Evolutionary conservation across 2,113 vertebrate genomes (phyloP).

Genomic region (Platycercus adscitus): DNA sequence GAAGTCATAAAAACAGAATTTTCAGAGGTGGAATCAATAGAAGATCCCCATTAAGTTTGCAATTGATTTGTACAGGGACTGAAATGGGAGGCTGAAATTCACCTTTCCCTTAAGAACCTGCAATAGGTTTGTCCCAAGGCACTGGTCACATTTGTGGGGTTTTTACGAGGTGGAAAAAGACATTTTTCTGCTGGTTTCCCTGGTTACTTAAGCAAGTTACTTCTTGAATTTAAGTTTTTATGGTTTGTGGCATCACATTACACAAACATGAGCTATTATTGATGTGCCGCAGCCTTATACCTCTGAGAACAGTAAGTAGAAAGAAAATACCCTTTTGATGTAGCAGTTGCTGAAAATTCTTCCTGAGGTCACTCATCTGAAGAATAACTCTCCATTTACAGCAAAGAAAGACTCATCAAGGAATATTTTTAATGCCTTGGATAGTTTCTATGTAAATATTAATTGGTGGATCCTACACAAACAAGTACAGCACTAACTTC

Average conservation of each 20-base stretch:
- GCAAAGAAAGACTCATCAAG: background rate
- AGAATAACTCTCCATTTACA: slow-evolving; percentile 12
- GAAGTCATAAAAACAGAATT: background rate
- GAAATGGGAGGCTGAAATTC: background rate
- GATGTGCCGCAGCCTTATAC: background rate
- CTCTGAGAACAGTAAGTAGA: background rate
- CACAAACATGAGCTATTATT: background rate
- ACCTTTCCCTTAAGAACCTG: background rate
- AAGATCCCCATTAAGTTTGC: background rate
- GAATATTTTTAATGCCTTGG: background rate
- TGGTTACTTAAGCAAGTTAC: background rate
- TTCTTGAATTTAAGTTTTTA: background rate
- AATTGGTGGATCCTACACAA: background rate
- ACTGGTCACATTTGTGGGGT: background rate
- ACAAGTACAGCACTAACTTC: background rate
- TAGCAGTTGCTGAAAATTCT: slow-evolving; percentile 59
- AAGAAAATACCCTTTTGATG: slow-evolving; percentile 47
- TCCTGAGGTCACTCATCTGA: slow-evolving; percentile 27
- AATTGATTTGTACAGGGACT: background rate
- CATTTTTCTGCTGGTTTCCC: background rate
- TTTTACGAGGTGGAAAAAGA: background rate
- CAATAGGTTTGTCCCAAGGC: background rate
- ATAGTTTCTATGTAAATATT: background rate
- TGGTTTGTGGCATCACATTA: background rate
- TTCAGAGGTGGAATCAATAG: background rate